phyloP scores from a whole-genome alignment of 92 coral and sea anemone species.

The Epizoanthus scotinus region DNA sequence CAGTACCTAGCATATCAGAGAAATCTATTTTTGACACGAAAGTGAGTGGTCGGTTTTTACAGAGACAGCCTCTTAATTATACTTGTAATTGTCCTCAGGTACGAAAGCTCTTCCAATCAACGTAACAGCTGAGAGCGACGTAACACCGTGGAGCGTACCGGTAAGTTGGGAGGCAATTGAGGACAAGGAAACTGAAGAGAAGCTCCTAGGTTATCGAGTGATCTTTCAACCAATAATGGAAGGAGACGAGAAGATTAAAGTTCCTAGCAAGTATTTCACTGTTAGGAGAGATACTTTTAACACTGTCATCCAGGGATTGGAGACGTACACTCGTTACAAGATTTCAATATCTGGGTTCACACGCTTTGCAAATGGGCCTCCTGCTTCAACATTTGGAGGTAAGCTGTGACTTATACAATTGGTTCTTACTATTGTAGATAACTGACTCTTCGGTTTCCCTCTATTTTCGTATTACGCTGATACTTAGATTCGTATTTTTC shows the following conservation, averaged over 20 bases:
- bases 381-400: constrained; percentile 64
- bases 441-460: no score
- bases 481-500: no score
- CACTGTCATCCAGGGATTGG: constrained; percentile 39
- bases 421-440: no score
- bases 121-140: constrained; percentile 57
- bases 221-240: constrained; percentile 53
- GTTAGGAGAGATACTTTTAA: constrained; percentile 51
- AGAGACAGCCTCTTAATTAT: no score
- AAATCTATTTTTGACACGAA: no score
- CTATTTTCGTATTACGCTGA: no score
- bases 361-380: constrained; percentile 65
- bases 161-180: constrained; percentile 67
- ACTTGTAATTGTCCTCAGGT: constrained; percentile 30
- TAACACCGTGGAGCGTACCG: constrained; percentile 54
- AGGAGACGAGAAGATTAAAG: constrained; percentile 58
- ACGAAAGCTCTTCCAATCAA: constrained; percentile 56
- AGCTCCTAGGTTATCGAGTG: constrained; percentile 69
- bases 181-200: constrained; percentile 43
- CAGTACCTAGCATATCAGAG: no score
- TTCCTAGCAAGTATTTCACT: constrained; percentile 48
- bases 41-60: no score
- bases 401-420: not conserved
- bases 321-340: constrained; percentile 57
- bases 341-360: constrained; percentile 64